These are phyloP conservation scores for Apis dorsata DNA, from an alignment of 1,140 invertebrate species.

Conservation along the genomic window DNA sequence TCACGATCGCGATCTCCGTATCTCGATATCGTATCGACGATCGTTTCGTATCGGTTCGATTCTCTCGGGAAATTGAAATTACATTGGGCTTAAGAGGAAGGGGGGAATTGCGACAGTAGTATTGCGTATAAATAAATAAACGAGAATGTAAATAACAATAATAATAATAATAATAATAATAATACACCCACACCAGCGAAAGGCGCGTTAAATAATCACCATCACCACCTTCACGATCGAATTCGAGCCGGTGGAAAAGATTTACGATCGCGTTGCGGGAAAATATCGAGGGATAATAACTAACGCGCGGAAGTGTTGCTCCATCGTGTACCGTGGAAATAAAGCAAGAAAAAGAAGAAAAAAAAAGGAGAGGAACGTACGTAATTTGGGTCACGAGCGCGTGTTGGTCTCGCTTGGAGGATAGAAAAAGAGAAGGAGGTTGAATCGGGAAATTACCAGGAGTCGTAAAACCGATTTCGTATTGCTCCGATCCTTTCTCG, in stretches of 20 bases:
- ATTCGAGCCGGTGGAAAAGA: neutral
- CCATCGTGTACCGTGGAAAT: neutral
- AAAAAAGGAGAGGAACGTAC: neutral
- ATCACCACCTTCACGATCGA: too few species aligned
- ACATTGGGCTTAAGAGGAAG: too few species aligned
- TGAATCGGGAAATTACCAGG: neutral
- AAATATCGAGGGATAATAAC: neutral
- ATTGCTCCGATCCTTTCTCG: neutral
- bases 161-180: too few species aligned
- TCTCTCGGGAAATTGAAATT: neutral
- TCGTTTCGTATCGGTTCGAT: neutral
- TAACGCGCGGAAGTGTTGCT: too few species aligned
- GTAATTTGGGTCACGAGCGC: neutral
- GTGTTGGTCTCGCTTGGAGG: neutral
- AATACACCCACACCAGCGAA: too few species aligned
- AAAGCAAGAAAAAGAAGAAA: neutral
- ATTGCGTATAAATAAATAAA: too few species aligned
- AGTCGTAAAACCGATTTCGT: slow-evolving; percentile 25
- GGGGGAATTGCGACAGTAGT: too few species aligned
- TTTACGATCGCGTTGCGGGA: neutral
- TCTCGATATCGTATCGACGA: neutral
- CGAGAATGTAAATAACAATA: too few species aligned
- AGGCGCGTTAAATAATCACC: too few species aligned
- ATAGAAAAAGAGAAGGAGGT: neutral
- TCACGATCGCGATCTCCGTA: neutral